A percentile compares a stretch with the other conserved stretches of the same genome.
Evolutionary conservation across 2,113 vertebrate genomes (phyloP).

Genomic region (Vombatus ursinus): DNA sequence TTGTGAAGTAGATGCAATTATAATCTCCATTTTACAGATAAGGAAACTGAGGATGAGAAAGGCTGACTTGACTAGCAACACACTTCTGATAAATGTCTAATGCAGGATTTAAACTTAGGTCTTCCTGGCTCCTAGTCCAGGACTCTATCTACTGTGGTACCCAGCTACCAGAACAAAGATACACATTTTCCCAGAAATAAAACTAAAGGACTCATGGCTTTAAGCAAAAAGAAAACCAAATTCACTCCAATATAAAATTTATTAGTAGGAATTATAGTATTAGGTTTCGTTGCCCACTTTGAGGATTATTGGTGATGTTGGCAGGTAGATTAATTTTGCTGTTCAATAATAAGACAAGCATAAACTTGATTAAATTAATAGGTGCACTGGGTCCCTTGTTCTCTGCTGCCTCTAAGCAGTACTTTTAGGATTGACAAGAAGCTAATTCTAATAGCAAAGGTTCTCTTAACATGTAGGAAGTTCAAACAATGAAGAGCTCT

Average conservation of each 20-base stretch:
- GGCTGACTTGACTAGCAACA: background rate
- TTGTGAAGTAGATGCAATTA: background rate
- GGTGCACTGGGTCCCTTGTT: constrained; percentile 5
- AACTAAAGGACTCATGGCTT: background rate
- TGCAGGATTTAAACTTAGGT: background rate
- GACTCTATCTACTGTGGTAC: background rate
- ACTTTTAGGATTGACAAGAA: background rate
- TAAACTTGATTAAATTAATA: constrained; percentile 44
- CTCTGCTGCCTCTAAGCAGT: background rate
- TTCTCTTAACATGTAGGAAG: constrained; percentile 20
- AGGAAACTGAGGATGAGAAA: background rate
- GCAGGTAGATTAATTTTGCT: constrained; percentile 21
- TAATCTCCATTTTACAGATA: background rate
- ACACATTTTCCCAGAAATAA: background rate
- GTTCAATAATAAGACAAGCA: background rate
- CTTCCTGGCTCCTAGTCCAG: background rate
- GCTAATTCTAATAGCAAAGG: constrained; percentile 28
- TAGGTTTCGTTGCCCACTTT: background rate
- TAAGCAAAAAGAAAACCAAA: background rate
- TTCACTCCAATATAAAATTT: background rate
- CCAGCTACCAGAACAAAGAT: background rate
- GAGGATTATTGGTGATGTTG: background rate
- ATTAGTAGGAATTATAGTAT: background rate
- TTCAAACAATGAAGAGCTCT: background rate
- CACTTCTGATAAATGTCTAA: background rate